Base-by-base conservation (phyloP, 2,113 vertebrate species). In the Penelope pileata region DNA sequence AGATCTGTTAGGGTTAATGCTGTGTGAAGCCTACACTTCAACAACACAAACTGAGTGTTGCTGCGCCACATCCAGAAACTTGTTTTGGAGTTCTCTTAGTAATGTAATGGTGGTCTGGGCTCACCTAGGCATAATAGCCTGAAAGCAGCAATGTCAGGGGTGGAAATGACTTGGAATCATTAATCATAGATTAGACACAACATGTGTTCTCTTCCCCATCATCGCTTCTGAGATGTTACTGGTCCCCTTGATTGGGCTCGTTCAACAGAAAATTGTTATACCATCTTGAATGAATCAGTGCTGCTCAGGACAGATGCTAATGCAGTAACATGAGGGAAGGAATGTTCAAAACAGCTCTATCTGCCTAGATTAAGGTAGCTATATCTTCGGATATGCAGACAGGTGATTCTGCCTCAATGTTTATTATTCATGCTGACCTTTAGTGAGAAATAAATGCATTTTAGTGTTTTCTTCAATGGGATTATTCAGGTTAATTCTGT, bases 191-290 rank as follows among this genome's bases (percentile, higher is more conserved):
- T 73, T 51, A 69, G 48, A 67, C 14, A 50, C 10, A 43, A 10
- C 0, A 1, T 9, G 11, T 34, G 8, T 60, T 64, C n/a, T 29
- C 51, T 54, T n/a, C 32, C 54, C 30, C 30, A n/a, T 32, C 30
- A 21, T 56, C 30, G 19, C 54, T 56, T n/a, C 30, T n/a, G 54
- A 56, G 54, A n/a, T 56, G 12, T 56, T 56, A 56, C 30, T 17
- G 32, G 18, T 19, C 30, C 32, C 18, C 54, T 56, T 19, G 30
- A 56, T 27, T 17, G 30, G 54, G 10, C 10, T 56, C 32, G 32
- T 56, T 54, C 10, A 56, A 56, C 54, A n/a, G 50, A 42, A 34
- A 54, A 53, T 26, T 62, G 27, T 66, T 50, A 53, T 53, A 40
- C 51, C 12, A 18, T 22, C 56, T 1, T 2, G 22, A 62, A 83